phyloP scores from a whole-genome alignment of 1,140 invertebrate genomes.

The Drepana arcuata region DNA sequence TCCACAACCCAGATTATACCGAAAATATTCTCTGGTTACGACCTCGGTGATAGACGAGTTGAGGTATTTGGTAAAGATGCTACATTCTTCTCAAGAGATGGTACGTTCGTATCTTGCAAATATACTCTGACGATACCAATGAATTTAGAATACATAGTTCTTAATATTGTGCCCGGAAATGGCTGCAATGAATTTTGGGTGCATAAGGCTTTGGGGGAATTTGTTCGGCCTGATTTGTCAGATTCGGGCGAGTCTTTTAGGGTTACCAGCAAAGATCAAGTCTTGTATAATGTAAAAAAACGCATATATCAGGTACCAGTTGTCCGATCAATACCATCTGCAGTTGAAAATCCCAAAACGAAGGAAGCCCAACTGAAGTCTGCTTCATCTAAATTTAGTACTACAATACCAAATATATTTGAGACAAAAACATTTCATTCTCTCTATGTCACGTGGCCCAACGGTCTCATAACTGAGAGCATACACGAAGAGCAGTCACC shows the following conservation, averaged over 20 bases:
- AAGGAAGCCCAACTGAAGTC: constrained; percentile 16
- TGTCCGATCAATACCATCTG: constrained; percentile 2
- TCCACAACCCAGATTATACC: constrained; percentile 4
- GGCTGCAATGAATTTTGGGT: constrained; percentile 41
- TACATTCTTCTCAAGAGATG: constrained; percentile 61
- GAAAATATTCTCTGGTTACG: constrained; percentile 45
- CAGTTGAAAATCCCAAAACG: constrained; percentile 11
- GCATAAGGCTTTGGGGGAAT: constrained; percentile 33
- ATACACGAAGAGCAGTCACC: constrained; percentile 45
- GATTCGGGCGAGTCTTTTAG: constrained; percentile 36
- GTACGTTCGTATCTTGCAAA: constrained; percentile 46
- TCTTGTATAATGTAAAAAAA: constrained; percentile 56
- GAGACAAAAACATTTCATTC: constrained; percentile 38
- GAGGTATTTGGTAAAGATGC: constrained; percentile 61
- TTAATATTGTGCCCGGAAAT: constrained; percentile 43
- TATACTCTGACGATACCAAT: constrained; percentile 59
- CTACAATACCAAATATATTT: constrained; percentile 9
- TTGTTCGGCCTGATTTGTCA: constrained; percentile 20
- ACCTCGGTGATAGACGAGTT: constrained; percentile 65
- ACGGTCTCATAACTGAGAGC: constrained; percentile 67
- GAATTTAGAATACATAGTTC: constrained; percentile 40
- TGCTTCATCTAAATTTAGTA: constrained; percentile 7
- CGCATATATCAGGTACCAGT: constrained; percentile 26
- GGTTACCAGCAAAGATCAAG: constrained; percentile 38
- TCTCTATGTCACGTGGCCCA: constrained; percentile 65